phyloP scores from a whole-genome alignment of 2,797 vertebrate genomes.

The Oreochromis grahami region DNA sequence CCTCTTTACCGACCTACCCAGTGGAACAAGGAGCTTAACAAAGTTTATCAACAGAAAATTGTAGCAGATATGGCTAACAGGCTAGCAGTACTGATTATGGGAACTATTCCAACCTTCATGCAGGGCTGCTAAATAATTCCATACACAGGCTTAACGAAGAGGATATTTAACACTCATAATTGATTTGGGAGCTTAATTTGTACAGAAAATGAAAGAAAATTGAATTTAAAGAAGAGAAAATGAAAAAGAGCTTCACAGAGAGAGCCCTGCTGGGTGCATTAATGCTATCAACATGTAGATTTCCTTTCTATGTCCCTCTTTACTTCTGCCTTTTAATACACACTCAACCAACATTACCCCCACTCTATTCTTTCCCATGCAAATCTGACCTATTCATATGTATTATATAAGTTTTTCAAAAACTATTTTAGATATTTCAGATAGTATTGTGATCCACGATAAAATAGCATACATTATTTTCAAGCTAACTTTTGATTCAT shows the following conservation, averaged over 20 bases:
- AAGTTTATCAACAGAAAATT: neutral
- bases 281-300: neutral
- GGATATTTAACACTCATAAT: constrained; percentile 35
- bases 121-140: constrained; percentile 19
- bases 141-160: constrained; percentile 24
- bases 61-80: neutral
- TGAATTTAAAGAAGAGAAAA: constrained; percentile 1
- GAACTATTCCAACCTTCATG: neutral
- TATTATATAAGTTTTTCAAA: neutral
- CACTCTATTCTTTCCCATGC: neutral
- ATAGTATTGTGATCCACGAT: neutral
- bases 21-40: neutral
- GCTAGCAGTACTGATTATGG: neutral
- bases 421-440: neutral
- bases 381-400: neutral
- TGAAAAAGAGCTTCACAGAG: neutral
- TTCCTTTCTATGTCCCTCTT: neutral
- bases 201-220: constrained; percentile 22
- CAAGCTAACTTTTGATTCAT: neutral
- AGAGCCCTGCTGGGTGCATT: neutral
- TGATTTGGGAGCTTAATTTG: constrained; percentile 36
- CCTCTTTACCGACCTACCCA: neutral
- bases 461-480: neutral
- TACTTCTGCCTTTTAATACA: neutral
- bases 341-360: neutral